Base-by-base conservation (phyloP, 2,888 invertebrate genomes). In the Macaria liturata region DNA sequence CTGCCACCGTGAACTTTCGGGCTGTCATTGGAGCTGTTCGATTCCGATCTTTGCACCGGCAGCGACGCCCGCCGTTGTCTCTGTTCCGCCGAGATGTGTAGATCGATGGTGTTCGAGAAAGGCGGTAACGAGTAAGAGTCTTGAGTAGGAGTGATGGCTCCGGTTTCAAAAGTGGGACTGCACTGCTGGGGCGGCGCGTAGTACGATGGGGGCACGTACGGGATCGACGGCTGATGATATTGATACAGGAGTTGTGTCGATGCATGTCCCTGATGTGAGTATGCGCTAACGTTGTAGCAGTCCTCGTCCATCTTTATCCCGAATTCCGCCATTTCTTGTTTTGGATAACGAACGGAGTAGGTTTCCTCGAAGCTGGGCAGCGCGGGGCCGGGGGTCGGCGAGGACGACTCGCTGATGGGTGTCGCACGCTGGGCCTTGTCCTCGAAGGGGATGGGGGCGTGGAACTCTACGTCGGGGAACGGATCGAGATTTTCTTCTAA, bases 311-410 rank as follows among this genome's bases (percentile, higher is more conserved):
- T 96, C 87, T 97, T 97, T 73, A 96, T 94, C 37, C 95, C 95
- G 71, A 94, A 93, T 71, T 93, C 93, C 45, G 92, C 90, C 80
- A 94, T 92, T 82, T 93, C 94, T 80, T 93, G 94, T 72, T 93
- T 93, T 61, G 94, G 94, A 78, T 95, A 95, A 64, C 95, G 95
- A 49, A 96, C 94, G 59, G 96, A 96, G 84, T 97, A 97, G 34
- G 96, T 97, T 89, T 97, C 97, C 91, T 97, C 96, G 90, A 97
- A 97, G 88, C 97, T 97, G 65, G 97, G 97, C 75, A 97, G 86
- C 48, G 95, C 94, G 47, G 94, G 94, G 70, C 94, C 93, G 30
- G 84, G 81, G 9, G 80, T 89, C 9, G 89, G 91, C 57, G 91
- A 91, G 43, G 88, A 84, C 43, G 89, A 83, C 67, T 86, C 90